Percentiles rank a stretch among this genome's conserved stretches.
phyloP scores from a whole-genome alignment of 1,140 invertebrate species.

The Augochlora pura region DNA sequence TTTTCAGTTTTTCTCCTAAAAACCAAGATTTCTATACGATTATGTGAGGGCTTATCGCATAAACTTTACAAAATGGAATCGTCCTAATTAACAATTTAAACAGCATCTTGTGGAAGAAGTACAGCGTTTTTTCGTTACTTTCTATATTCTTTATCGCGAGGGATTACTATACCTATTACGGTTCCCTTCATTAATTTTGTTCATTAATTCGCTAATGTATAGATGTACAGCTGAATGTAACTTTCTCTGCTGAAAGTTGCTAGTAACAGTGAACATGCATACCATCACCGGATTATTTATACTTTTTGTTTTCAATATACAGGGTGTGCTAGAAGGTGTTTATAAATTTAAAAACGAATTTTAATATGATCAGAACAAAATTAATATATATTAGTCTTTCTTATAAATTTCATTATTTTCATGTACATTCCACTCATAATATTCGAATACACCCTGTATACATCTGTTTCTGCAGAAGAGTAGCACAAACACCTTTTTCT shows the following conservation, averaged over 20 bases:
- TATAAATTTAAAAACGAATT: background rate
- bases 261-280: constrained; percentile 33
- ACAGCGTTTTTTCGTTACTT: background rate
- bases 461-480: too few species aligned
- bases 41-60: too few species aligned
- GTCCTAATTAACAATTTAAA: background rate
- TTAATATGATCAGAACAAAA: too few species aligned
- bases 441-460: background rate
- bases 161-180: background rate
- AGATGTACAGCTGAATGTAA: constrained; percentile 18
- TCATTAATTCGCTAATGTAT: background rate
- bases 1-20: too few species aligned
- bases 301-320: background rate
- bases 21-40: too few species aligned
- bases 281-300: constrained; percentile 29
- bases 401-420: background rate
- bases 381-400: too few species aligned
- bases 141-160: background rate
- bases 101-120: background rate
- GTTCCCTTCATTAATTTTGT: background rate
- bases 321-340: background rate
- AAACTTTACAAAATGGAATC: constrained; percentile 10
- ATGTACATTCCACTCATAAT: background rate
- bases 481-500: too few species aligned
- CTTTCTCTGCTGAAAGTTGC: background rate